Conservation (phyloP, 2,888 invertebrate species). For the Diarsia dahlii region DNA sequence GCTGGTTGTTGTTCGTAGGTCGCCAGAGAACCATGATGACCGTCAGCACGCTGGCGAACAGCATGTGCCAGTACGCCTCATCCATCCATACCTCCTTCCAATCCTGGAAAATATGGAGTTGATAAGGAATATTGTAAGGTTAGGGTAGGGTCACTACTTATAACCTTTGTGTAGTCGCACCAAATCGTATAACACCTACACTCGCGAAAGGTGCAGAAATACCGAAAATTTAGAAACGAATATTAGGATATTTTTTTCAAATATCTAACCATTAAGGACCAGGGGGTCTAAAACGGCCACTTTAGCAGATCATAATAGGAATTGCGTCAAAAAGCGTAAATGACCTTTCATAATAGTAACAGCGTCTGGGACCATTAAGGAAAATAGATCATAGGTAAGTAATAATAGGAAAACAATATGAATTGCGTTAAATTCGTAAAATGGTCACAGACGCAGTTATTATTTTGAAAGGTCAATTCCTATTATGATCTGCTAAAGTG, state of each 20-base stretch:
- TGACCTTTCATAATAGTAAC: too few relatives aligned
- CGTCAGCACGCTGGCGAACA: slow-evolving; percentile 96
- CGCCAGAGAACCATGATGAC: slow-evolving; percentile 99
- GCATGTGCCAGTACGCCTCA: slow-evolving; percentile 98
- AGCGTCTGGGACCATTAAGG: too few relatives aligned
- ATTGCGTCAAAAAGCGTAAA: too few relatives aligned
- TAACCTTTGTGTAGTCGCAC: background rate
- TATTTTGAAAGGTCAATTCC: too few relatives aligned
- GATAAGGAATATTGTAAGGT: background rate
- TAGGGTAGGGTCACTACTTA: background rate
- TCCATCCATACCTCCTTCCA: slow-evolving; percentile 99
- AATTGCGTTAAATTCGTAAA: too few relatives aligned
- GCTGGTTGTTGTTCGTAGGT: slow-evolving; percentile 98
- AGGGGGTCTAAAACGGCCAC: too few relatives aligned
- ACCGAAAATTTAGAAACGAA: background rate
- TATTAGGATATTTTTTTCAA: background rate
- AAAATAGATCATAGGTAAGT: too few relatives aligned
- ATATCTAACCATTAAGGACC: background rate
- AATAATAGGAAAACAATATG: too few relatives aligned
- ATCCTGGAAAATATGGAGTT: slow-evolving; percentile 87
- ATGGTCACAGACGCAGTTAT: too few relatives aligned
- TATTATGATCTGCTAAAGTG: too few relatives aligned
- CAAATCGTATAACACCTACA: background rate
- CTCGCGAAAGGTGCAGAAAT: background rate
- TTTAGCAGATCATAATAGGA: too few relatives aligned